A percentile compares a stretch with the other conserved stretches of the same genome.
These are phyloP conservation scores for Volucella zonaria DNA, from an alignment of 2,888 invertebrate genomes.

Conservation along the genomic window DNA sequence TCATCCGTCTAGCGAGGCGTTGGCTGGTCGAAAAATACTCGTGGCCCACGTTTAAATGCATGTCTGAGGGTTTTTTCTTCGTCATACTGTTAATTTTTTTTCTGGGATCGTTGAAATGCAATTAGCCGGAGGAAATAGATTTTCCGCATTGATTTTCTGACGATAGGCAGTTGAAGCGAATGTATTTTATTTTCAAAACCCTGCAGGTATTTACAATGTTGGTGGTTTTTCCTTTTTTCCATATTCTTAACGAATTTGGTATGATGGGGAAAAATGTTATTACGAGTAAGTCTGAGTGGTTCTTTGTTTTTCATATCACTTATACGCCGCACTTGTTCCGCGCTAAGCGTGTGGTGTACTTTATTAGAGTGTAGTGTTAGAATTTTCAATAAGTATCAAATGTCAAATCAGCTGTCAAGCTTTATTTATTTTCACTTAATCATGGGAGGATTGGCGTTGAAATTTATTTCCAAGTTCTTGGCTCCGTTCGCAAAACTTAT, in stretches of 20 bases:
- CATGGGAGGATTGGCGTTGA: too few relatives aligned
- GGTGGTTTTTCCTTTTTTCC: not conserved
- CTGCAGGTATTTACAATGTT: not conserved
- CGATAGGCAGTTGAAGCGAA: not conserved
- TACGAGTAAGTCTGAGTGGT: too few relatives aligned
- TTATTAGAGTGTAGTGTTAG: too few relatives aligned
- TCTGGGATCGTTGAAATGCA: slow-evolving; percentile 68
- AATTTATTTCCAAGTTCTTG: too few relatives aligned
- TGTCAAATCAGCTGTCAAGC: too few relatives aligned
- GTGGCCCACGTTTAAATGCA: slow-evolving; percentile 25
- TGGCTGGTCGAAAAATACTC: slow-evolving; percentile 13
- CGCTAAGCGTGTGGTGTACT: too few relatives aligned
- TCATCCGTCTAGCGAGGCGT: slow-evolving; percentile 31
- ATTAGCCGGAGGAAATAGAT: slow-evolving; percentile 74
- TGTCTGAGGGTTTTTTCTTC: slow-evolving; percentile 39
- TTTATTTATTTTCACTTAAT: too few relatives aligned
- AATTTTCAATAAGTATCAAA: too few relatives aligned
- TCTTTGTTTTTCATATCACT: too few relatives aligned
- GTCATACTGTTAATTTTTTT: slow-evolving; percentile 35
- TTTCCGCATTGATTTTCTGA: slow-evolving; percentile 69
- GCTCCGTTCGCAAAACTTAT: too few relatives aligned
- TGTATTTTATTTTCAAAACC: not conserved
- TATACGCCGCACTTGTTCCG: too few relatives aligned
- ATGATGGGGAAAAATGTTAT: too few relatives aligned
- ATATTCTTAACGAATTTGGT: not conserved